phyloP scores from a whole-genome alignment of 2,888 invertebrate genomes.

The Euplexia lucipara region DNA sequence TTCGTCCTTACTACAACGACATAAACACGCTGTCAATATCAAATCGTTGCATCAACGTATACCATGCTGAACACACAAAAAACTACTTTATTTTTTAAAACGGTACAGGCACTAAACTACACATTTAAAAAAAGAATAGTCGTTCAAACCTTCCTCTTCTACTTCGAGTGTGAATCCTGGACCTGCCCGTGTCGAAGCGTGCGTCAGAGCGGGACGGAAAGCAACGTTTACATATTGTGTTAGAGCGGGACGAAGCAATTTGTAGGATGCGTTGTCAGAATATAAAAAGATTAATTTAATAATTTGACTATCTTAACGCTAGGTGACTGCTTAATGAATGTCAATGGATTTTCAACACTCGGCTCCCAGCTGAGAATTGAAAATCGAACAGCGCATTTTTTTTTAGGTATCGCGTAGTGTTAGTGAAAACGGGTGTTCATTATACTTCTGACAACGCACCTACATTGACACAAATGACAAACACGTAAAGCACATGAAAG shows the following conservation, averaged over 20 bases:
- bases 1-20: too few relatives aligned
- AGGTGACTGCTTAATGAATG: too few relatives aligned
- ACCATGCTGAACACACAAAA: slow-evolving; percentile 30
- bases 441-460: slow-evolving; percentile 35
- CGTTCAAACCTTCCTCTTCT: slow-evolving; percentile 89
- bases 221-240: slow-evolving; percentile 88
- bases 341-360: not conserved
- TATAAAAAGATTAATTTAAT: slow-evolving; percentile 7
- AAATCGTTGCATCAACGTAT: not conserved
- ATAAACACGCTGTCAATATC: too few relatives aligned
- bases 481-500: slow-evolving; percentile 61
- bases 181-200: slow-evolving; percentile 85
- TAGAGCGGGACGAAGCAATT: slow-evolving; percentile 86
- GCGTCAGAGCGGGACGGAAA: slow-evolving; percentile 88
- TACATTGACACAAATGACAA: slow-evolving; percentile 56
- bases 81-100: slow-evolving; percentile 40
- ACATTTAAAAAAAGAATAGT: slow-evolving; percentile 71
- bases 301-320: too few relatives aligned
- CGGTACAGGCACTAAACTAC: slow-evolving; percentile 69
- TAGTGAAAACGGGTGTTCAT: not conserved
- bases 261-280: slow-evolving; percentile 59
- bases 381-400: too few relatives aligned
- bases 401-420: too few relatives aligned
- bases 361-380: too few relatives aligned
- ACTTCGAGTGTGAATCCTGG: slow-evolving; percentile 88